Evolutionary conservation across 2,113 vertebrate species (phyloP).

Genomic region (Pangasianodon gigas): DNA sequence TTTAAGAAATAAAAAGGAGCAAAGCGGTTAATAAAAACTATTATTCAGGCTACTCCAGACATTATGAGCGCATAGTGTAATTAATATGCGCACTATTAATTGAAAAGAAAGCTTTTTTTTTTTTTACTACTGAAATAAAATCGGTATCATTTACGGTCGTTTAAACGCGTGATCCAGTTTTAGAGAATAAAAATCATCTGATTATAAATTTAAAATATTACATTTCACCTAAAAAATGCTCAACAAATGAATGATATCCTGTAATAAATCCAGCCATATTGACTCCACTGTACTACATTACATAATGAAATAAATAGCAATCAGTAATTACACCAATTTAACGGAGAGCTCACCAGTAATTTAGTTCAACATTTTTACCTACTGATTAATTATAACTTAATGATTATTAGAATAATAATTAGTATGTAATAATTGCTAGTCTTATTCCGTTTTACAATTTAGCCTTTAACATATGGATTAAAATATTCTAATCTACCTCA

Average conservation of each 20-base stretch:
- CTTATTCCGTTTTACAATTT: not conserved
- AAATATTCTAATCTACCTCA: not conserved
- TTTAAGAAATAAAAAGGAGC: not conserved
- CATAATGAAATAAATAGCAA: too few species aligned
- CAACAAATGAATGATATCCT: too few species aligned
- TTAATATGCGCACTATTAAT: not conserved
- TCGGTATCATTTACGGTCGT: not conserved
- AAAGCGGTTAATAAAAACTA: not conserved
- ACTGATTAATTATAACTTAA: too few species aligned
- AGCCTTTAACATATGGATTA: not conserved
- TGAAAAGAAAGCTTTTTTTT: not conserved
- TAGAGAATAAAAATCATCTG: not conserved
- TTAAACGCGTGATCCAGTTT: not conserved
- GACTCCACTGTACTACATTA: too few species aligned
- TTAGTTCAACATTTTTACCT: too few species aligned
- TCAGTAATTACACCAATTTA: too few species aligned
- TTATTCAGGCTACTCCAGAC: not conserved
- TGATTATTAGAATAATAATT: too few species aligned
- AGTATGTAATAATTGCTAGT: not conserved
- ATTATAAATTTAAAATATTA: not conserved
- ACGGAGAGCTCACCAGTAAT: too few species aligned
- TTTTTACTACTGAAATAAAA: not conserved
- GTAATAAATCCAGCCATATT: not conserved
- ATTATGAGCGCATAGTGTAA: not conserved
- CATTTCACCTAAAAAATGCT: too few species aligned